Evolutionary conservation across 2,113 vertebrate genomes (phyloP).

Genomic region (Petaurus breviceps): DNA sequence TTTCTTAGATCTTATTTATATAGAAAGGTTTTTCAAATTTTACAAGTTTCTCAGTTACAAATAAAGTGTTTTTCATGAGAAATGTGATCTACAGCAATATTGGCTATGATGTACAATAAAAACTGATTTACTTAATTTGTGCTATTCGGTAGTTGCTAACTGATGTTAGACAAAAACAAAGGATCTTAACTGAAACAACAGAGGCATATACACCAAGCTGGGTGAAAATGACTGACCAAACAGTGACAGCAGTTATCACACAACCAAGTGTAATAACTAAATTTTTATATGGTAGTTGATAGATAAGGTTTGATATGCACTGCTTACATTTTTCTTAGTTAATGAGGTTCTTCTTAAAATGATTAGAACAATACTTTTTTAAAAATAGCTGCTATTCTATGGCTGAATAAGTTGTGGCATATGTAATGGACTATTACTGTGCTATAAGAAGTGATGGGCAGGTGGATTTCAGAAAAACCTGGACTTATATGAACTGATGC

Average conservation of each 20-base stretch:
- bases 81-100: constrained; percentile 41
- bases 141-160: constrained; percentile 9
- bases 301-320: constrained; percentile 39
- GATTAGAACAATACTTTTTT: background rate
- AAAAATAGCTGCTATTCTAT: background rate
- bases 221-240: background rate
- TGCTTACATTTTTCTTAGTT: constrained; percentile 13
- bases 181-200: constrained; percentile 11
- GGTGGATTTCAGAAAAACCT: background rate
- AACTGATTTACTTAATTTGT: constrained; percentile 39
- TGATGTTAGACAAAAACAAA: constrained; percentile 34
- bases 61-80: constrained; percentile 31
- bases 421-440: background rate
- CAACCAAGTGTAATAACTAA: background rate
- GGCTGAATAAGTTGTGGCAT: background rate
- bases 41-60: constrained; percentile 43
- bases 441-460: too few relatives aligned
- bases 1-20: constrained; percentile 43
- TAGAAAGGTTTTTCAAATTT: constrained; percentile 57
- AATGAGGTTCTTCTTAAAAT: constrained; percentile 27
- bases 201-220: background rate
- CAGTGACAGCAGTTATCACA: background rate
- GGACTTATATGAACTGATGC: background rate
- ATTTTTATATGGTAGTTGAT: constrained; percentile 33
- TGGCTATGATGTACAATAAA: background rate